Evolutionary conservation across 2,888 invertebrate species (phyloP), one percentile per base, ranked within the genome.

Genomic region (Pachliopta kotzebuea): DNA sequence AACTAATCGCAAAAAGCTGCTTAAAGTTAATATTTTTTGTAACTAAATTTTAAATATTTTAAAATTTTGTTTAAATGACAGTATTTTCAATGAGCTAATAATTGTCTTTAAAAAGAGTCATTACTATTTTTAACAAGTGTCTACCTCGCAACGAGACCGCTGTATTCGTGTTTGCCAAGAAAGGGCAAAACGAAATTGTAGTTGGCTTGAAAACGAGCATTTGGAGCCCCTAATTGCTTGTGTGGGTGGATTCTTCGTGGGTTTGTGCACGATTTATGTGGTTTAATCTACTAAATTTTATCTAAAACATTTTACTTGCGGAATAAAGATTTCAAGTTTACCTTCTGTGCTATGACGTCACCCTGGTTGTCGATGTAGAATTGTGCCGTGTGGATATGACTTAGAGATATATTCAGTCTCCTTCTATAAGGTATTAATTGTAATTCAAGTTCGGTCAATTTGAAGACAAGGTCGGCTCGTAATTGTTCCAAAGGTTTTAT

Each of bases 371-470:
- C 94, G 68, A 96, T 93, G 83, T 95, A 96, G 78, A 93, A 94
- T 80, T 96, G 96, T 56, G 96, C 94, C n/a, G 94, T 95, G 74
- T 94, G 95, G 71, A 96, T 92, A 76, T 96, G 95, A 64, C 94
- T 94, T 8, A 96, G 85, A 0, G 95, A 95, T 72, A 95, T 95
- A 80, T 96, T 95, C 7, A 94, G 89, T 84, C 95, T 95, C 67
- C 93, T 93, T 69, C 94, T 94, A 74, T 96, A 93, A 0, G 96
- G 96, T 72, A 93, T 92, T 71, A 95, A 80, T 73, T 96, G 94
- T 9, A 96, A 88, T 75, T 96, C 96, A 57, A 96, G 77, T 42
- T 95, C 94, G 0, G 96, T 96, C 72, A 96, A 84, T 78, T 95
- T 95, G 82, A 95, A 96, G 7, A 96, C 93, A 65, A 96, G 92